Evolutionary conservation across 2,888 invertebrate species (phyloP).

Genomic region (Drosophila meridiana): DNA sequence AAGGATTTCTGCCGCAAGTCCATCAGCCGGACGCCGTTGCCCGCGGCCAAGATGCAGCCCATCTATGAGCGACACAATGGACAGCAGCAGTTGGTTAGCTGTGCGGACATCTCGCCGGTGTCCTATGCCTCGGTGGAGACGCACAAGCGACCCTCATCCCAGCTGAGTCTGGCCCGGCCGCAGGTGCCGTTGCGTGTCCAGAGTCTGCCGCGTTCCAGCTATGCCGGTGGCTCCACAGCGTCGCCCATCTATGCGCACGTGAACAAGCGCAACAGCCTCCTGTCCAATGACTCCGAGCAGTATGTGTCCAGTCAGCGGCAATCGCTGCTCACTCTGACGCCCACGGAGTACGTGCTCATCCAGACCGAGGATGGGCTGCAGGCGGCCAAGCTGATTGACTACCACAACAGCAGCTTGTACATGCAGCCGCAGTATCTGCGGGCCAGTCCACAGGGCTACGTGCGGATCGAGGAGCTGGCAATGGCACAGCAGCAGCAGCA

Average conservation of each 20-base stretch:
- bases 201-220: conserved; percentile 73
- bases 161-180: conserved; percentile 73
- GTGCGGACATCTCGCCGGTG: conserved; percentile 82
- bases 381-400: conserved; percentile 80
- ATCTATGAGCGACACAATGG: conserved; percentile 62
- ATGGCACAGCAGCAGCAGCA: conserved; percentile 29
- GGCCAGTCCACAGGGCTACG: conserved; percentile 58
- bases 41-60: conserved; percentile 61
- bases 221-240: conserved; percentile 40
- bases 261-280: conserved; percentile 82
- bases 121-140: conserved; percentile 84
- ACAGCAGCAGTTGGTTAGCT: background rate
- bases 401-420: conserved; percentile 56
- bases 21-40: conserved; percentile 78
- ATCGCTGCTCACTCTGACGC: conserved; percentile 44
- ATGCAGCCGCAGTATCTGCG: conserved; percentile 68
- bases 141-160: conserved; percentile 70
- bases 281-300: conserved; percentile 82
- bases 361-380: conserved; percentile 81
- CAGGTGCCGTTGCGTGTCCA: conserved; percentile 83
- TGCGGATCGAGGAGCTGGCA: conserved; percentile 46
- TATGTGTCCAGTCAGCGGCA: conserved; percentile 74
- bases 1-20: conserved; percentile 85
- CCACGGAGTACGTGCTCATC: conserved; percentile 80
- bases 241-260: conserved; percentile 84